phyloP scores from a whole-genome alignment of 2,888 invertebrate species.

The Dryomyza anilis region DNA sequence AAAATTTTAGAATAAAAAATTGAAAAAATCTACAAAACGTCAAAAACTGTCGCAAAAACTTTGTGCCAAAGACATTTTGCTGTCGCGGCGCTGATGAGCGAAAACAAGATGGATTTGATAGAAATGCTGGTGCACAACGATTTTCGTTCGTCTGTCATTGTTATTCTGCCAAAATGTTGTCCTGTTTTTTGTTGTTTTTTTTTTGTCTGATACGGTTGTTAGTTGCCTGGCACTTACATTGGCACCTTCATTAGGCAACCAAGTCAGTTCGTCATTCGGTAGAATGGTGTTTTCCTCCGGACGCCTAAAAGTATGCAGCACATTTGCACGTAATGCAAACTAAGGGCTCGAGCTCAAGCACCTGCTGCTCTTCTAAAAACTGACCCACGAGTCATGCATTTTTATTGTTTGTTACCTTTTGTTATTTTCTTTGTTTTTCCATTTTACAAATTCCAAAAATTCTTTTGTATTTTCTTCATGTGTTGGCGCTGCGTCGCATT shows the following conservation, averaged over 20 bases:
- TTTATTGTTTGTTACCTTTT: conserved; percentile 7
- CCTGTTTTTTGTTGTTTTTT: not conserved
- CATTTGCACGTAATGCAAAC: conserved; percentile 14
- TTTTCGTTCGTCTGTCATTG: conserved; percentile 11
- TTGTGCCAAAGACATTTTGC: conserved; percentile 13
- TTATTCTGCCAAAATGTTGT: too few species aligned
- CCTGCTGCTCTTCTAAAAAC: too few species aligned
- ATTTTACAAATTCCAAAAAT: too few species aligned
- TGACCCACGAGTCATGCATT: too few species aligned
- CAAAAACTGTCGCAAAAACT: not conserved
- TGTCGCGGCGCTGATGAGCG: conserved; percentile 12
- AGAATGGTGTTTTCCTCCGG: too few species aligned
- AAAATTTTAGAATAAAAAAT: not conserved
- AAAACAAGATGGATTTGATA: conserved; percentile 24
- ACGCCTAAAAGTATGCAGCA: not conserved
- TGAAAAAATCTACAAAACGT: conserved; percentile 12
- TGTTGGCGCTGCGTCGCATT: too few species aligned
- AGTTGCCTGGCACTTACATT: not conserved
- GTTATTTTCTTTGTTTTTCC: not conserved
- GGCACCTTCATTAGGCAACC: conserved; percentile 9
- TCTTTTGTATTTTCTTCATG: too few species aligned
- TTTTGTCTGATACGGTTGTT: not conserved
- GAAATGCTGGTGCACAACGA: conserved; percentile 26
- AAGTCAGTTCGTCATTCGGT: too few species aligned
- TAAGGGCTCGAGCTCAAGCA: not conserved